phyloP scores from a whole-genome alignment of 2,797 vertebrate species.

The Cyprinodon diabolis region DNA sequence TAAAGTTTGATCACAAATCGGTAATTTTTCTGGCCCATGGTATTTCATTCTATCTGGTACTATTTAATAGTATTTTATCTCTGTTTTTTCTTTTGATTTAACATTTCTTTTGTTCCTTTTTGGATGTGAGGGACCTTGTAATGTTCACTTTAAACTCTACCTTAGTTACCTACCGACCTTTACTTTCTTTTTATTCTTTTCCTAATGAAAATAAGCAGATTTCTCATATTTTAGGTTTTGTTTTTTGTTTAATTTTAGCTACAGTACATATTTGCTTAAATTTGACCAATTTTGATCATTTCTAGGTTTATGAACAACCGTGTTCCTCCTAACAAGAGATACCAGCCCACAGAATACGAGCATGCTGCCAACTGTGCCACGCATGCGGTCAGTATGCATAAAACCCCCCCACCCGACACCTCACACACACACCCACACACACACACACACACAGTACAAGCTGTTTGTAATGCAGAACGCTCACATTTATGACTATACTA shows the following conservation, averaged over 20 bases:
- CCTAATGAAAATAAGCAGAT: not conserved
- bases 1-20: too few species aligned
- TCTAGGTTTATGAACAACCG: slow-evolving; percentile 95
- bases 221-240: slow-evolving; percentile 1
- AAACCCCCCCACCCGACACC: slow-evolving; percentile 21
- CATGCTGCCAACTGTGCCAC: slow-evolving; percentile 96
- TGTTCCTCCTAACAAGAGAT: slow-evolving; percentile 91
- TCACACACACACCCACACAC: slow-evolving; percentile 14
- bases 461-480: slow-evolving; percentile 24
- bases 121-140: not conserved
- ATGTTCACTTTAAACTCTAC: not conserved
- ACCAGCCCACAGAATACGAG: slow-evolving; percentile 95
- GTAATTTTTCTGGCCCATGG: too few species aligned
- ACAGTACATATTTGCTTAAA: not conserved
- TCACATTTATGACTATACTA: slow-evolving; percentile 8
- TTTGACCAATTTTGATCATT: slow-evolving; percentile 33
- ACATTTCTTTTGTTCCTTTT: not conserved
- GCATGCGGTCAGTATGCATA: slow-evolving; percentile 87
- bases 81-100: not conserved
- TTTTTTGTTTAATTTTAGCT: not conserved
- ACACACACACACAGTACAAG: slow-evolving; percentile 19
- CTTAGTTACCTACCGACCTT: not conserved
- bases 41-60: not conserved
- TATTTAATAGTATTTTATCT: not conserved
- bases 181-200: not conserved